These are phyloP conservation scores for Archegozetes longisetosus DNA, from an alignment of 1,140 invertebrate genomes.

Conservation along the genomic window DNA sequence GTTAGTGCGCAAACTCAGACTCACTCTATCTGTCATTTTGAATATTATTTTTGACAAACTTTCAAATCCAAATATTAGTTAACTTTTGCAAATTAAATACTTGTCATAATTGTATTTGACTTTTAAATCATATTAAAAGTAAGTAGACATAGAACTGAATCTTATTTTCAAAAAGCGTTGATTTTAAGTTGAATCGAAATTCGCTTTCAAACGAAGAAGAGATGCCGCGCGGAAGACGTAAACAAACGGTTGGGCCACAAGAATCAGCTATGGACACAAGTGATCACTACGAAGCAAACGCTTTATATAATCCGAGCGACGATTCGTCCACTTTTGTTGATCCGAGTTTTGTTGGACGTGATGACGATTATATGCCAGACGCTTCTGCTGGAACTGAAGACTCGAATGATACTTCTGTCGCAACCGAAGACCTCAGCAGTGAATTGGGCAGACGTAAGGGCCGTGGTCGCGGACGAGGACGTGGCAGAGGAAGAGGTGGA, in stretches of 20 bases:
- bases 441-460: conserved; percentile 11
- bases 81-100: too few relatives aligned
- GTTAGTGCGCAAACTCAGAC: too few relatives aligned
- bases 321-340: neutral
- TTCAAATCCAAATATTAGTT: too few relatives aligned
- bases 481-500: conserved; percentile 14
- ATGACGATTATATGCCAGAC: conserved; percentile 6
- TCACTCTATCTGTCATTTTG: too few relatives aligned
- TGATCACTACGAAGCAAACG: neutral
- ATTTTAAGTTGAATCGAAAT: too few relatives aligned
- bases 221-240: neutral
- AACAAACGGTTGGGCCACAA: neutral
- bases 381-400: neutral
- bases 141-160: too few relatives aligned
- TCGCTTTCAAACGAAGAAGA: too few relatives aligned
- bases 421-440: neutral
- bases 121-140: too few relatives aligned
- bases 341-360: neutral
- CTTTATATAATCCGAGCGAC: neutral
- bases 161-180: too few relatives aligned
- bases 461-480: conserved; percentile 22
- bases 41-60: too few relatives aligned
- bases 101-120: too few relatives aligned
- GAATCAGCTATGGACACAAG: neutral
- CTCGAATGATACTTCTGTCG: conserved; percentile 1